A percentile compares a stretch with the other conserved stretches of the same genome.
phyloP scores from a whole-genome alignment of 2,113 vertebrate genomes.

The Vireo altiloquus region DNA sequence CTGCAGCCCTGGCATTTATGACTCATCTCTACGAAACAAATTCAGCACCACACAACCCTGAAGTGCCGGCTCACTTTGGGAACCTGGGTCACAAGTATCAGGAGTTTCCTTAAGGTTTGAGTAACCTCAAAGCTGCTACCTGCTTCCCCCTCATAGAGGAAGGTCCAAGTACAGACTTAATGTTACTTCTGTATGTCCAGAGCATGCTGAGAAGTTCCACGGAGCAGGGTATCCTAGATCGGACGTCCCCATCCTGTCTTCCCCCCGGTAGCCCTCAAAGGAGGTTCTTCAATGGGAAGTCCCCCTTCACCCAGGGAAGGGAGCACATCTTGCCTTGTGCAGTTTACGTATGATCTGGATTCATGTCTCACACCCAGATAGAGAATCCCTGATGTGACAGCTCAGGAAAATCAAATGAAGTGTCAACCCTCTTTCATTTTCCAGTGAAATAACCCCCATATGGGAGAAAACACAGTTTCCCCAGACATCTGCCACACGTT shows the following conservation, averaged over 20 bases:
- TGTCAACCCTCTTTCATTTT: constrained; percentile 39
- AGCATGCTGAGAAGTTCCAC: not conserved
- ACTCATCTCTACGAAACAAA: not conserved
- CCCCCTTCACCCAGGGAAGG: not conserved
- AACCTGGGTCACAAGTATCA: not conserved
- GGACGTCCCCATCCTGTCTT: not conserved
- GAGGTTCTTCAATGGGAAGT: not conserved
- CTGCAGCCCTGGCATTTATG: not conserved
- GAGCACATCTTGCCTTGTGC: not conserved
- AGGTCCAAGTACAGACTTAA: not conserved
- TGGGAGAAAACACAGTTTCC: constrained; percentile 63
- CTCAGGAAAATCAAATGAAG: constrained; percentile 45
- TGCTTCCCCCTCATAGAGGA: not conserved
- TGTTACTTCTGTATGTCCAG: not conserved
- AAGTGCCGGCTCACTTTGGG: not conserved
- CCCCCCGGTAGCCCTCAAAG: not conserved
- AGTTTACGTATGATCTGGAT: constrained; percentile 3
- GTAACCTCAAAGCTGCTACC: not conserved
- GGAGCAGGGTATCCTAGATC: not conserved
- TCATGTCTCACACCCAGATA: constrained; percentile 54
- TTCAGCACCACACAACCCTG: not conserved
- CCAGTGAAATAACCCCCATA: constrained; percentile 53
- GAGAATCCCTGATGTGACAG: constrained; percentile 47
- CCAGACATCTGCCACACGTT: constrained; percentile 58
- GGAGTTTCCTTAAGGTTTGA: not conserved